Conservation (phyloP, 2,888 invertebrate genomes). For the Xanthorhoe spadicearia region DNA sequence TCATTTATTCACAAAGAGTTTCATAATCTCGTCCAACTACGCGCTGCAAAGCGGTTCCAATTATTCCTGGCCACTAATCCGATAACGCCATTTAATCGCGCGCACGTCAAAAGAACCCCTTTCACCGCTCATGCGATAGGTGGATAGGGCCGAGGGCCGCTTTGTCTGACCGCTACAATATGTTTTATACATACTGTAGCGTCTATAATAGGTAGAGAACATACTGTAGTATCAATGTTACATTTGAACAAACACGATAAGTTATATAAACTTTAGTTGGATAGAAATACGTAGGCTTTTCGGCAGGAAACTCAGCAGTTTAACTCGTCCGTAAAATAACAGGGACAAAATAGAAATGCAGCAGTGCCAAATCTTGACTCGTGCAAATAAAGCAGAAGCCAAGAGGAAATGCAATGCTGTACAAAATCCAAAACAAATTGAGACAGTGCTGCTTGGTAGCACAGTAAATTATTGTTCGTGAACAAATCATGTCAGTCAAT, state of each 20-base stretch:
- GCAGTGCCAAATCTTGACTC: background rate
- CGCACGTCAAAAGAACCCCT: constrained; percentile 45
- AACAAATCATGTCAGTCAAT: background rate
- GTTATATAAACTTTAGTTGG: background rate
- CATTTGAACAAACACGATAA: background rate
- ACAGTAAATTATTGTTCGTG: background rate
- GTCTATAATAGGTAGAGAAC: background rate
- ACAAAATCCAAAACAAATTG: background rate
- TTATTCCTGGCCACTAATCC: constrained; percentile 43
- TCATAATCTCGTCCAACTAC: constrained; percentile 30
- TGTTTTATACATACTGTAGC: background rate
- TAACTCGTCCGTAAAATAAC: background rate
- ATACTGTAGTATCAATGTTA: background rate
- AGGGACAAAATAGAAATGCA: background rate
- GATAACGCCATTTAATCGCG: constrained; percentile 41
- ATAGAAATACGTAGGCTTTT: background rate
- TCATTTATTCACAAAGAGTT: constrained; percentile 35
- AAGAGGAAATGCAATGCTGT: constrained; percentile 12
- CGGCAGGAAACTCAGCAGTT: background rate
- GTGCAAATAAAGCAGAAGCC: constrained; percentile 2
- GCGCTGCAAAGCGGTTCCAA: constrained; percentile 35
- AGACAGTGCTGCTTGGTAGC: background rate
- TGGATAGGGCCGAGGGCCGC: constrained; percentile 34
- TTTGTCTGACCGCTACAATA: constrained; percentile 45
- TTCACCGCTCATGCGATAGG: constrained; percentile 45